Percentiles rank a stretch among this genome's conserved stretches.
phyloP scores from a whole-genome alignment of 1,140 invertebrate species.

The Pseudomyrmex pallidus region DNA sequence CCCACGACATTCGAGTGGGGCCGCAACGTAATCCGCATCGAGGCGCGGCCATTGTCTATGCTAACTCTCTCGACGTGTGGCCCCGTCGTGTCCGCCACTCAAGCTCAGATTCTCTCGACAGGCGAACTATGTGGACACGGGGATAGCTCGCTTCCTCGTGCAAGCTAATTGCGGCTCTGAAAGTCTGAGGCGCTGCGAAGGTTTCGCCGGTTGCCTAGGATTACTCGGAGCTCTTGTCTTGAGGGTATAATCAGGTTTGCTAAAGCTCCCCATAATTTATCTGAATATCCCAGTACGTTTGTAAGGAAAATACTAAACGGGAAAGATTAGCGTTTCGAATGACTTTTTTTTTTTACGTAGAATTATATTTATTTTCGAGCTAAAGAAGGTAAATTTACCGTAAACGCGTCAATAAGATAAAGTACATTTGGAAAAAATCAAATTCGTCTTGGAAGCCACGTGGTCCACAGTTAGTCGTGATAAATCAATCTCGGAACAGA shows the following conservation, averaged over 20 bases:
- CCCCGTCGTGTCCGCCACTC: conserved; percentile 52
- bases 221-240: conserved; percentile 51
- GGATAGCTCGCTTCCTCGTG: conserved; percentile 41
- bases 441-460: no score
- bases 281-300: conserved; percentile 14
- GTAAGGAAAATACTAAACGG: neutral
- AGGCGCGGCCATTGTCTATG: conserved; percentile 62
- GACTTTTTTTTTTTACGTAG: conserved; percentile 1
- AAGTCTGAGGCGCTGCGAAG: conserved; percentile 51
- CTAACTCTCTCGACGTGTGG: conserved; percentile 56
- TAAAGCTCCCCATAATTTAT: conserved; percentile 45
- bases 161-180: conserved; percentile 64
- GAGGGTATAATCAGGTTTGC: conserved; percentile 54
- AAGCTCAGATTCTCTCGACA: conserved; percentile 59
- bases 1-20: conserved; percentile 53
- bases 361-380: neutral
- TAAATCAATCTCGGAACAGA: no score
- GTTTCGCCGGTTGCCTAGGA: conserved; percentile 54
- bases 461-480: no score
- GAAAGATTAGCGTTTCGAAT: neutral
- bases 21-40: conserved; percentile 55
- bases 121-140: conserved; percentile 34
- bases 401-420: neutral
- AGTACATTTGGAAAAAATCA: neutral
- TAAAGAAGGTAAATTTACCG: neutral